Percentiles rank a stretch among this genome's conserved stretches.
Conservation (phyloP, 2,888 invertebrate genomes). For the Leuctra nigra region DNA sequence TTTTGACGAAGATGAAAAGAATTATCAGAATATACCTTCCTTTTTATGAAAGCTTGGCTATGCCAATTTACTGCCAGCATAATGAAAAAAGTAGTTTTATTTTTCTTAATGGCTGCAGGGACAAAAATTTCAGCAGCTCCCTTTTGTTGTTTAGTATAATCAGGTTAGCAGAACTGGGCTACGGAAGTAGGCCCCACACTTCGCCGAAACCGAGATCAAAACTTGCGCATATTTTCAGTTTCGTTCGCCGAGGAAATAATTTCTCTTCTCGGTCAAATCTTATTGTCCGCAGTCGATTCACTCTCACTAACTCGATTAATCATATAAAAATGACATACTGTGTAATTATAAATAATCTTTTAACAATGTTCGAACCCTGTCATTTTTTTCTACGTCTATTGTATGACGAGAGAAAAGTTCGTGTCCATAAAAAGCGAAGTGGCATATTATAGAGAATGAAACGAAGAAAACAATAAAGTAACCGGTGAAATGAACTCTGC, state of each 20-base stretch:
- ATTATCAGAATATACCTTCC: not conserved
- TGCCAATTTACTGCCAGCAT: slow-evolving; percentile 2
- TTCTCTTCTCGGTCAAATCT: not conserved
- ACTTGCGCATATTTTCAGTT: not conserved
- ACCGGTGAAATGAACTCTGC: too few species aligned
- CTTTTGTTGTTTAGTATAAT: slow-evolving; percentile 8
- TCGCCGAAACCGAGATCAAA: not conserved
- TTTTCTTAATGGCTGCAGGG: not conserved
- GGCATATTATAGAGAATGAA: too few species aligned
- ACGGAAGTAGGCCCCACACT: slow-evolving; percentile 19
- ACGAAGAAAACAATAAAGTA: too few species aligned
- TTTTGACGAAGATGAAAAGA: not conserved
- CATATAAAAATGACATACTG: not conserved
- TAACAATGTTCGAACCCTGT: not conserved
- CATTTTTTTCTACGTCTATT: too few species aligned
- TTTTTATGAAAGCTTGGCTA: not conserved
- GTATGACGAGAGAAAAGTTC: too few species aligned
- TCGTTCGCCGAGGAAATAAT: not conserved
- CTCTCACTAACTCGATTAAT: slow-evolving; percentile 7
- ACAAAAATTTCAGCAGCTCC: not conserved
- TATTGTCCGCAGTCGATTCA: not conserved
- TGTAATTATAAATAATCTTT: not conserved
- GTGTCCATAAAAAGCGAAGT: too few species aligned
- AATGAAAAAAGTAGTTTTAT: not conserved
- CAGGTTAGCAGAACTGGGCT: slow-evolving; percentile 20